Conservation (phyloP, 1,140 invertebrate species). For the Apocrypta bakeri region DNA sequence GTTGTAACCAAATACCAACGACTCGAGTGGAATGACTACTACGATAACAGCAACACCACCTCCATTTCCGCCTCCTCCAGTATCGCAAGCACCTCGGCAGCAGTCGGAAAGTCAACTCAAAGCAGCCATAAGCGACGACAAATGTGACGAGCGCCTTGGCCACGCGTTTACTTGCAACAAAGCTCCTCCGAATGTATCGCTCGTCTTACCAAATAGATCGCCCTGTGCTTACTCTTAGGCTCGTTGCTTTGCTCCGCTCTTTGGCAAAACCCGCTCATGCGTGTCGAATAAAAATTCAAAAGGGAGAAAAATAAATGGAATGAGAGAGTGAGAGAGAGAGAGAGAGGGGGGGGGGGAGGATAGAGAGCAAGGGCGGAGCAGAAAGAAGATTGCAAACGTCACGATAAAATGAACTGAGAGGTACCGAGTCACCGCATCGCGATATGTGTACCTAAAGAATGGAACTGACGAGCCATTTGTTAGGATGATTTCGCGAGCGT, state of each 20-base stretch:
- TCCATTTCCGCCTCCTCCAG: background rate
- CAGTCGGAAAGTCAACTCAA: background rate
- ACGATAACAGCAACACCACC: slow-evolving; percentile 28
- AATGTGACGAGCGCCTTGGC: slow-evolving; percentile 16
- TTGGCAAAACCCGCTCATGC: slow-evolving; percentile 39
- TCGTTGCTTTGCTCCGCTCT: slow-evolving; percentile 53
- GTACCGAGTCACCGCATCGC: slow-evolving; percentile 1
- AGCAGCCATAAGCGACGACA: slow-evolving; percentile 36
- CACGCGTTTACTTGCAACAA: slow-evolving; percentile 63
- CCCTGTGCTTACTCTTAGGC: slow-evolving; percentile 56
- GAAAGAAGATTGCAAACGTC: background rate
- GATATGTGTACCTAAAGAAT: slow-evolving; percentile 23
- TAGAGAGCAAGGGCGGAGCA: background rate
- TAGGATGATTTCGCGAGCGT: slow-evolving; percentile 6
- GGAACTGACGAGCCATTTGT: slow-evolving; percentile 4
- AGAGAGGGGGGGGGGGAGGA: slow-evolving; percentile 8
- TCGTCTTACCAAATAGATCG: slow-evolving; percentile 67
- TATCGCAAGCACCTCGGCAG: background rate
- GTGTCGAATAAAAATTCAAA: slow-evolving; percentile 4
- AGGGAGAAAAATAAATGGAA: background rate
- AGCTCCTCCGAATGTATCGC: slow-evolving; percentile 61
- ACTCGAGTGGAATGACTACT: slow-evolving; percentile 56
- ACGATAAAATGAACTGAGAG: too few species aligned
- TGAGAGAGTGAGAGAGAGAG: background rate
- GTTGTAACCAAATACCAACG: slow-evolving; percentile 87